Evolutionary conservation across 2,113 vertebrate species (phyloP), one percentile per base, ranked within the genome.

Genomic region (Syngnathus floridae): DNA sequence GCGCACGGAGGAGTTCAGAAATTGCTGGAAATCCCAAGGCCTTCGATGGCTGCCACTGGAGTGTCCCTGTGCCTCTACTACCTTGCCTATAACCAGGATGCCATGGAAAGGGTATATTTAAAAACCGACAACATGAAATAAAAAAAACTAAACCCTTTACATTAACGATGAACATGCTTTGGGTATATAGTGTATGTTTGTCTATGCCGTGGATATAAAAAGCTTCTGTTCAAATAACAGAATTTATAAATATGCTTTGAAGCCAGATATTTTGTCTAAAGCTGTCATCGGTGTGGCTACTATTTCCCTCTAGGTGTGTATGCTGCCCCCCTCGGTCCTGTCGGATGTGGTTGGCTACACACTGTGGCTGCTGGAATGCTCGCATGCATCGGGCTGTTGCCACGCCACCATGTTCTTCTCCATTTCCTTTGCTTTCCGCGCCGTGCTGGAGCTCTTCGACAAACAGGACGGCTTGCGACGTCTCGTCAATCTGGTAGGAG

Each of bases 341-440:
- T 92, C 94, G 31, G 97, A 99, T 61, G 94, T 99, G 62, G 97
- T 99, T 54, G 94, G 92, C 78, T 99, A 99, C 77, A 98, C 97
- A 0, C 88, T 99, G 60, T 99, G 97, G 97, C 88, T 99, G 66
- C 91, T 99, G 91, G 97, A 99, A 70, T 99, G 97, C 79, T 99
- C 97, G 41, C 97, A 99, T 0, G 97, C 96, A n/a, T 99, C 97
- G 0, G 96, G 96, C 69, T 96, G 96, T 88, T 99, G 97, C 86
- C 97, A 99, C 41, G 96, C 97, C 71, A 99, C 97, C 77, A 99
- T 99, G 97, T 99, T 99, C 88, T 99, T 99, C 88, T 99, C 96
- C 70, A 99, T 99, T 84, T 98, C 94, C 78, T 99, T 99, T 85
- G 95, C 95, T 46, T 99, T 99, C 81, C 95, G 97, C 21, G 96